phyloP scores from a whole-genome alignment of 2,113 vertebrate species.

The Lophius piscatorius region DNA sequence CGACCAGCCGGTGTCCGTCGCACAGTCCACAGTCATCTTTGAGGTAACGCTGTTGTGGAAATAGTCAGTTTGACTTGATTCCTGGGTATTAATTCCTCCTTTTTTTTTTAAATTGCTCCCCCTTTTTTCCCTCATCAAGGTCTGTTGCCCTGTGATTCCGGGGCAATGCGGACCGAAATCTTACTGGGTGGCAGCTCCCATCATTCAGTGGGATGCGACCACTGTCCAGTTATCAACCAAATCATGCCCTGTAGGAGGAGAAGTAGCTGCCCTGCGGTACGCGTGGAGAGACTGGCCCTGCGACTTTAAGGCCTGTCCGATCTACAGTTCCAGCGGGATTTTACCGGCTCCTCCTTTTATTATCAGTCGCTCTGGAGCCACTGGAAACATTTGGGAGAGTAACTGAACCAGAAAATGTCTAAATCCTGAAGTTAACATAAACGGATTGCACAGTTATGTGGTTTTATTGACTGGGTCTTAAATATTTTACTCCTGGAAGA shows the following conservation, averaged over 20 bases:
- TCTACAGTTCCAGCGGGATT: constrained; percentile 78
- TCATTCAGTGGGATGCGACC: constrained; percentile 26
- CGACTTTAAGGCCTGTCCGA: constrained; percentile 83
- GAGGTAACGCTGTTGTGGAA: constrained; percentile 78
- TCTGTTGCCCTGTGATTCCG: constrained; percentile 77
- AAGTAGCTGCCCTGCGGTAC: constrained; percentile 81
- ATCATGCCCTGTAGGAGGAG: constrained; percentile 24
- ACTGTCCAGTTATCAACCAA: constrained; percentile 67
- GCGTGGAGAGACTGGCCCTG: constrained; percentile 93
- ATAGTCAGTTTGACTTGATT: not conserved
- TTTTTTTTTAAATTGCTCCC: not conserved
- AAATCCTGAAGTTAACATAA: too few species aligned
- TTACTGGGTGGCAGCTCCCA: constrained; percentile 76
- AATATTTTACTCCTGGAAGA: too few species aligned
- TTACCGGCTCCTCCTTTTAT: constrained; percentile 88
- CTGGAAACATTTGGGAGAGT: too few species aligned
- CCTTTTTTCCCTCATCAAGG: constrained; percentile 53
- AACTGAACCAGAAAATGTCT: too few species aligned
- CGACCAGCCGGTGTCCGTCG: constrained; percentile 74
- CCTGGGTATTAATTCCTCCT: not conserved
- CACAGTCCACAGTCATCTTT: constrained; percentile 62
- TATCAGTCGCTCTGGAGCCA: not conserved
- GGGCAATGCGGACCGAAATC: constrained; percentile 15
- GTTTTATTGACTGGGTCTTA: too few species aligned
- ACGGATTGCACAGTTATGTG: too few species aligned